Evolutionary conservation across 2,888 invertebrate genomes (phyloP).

Genomic region (Thyatira batis): DNA sequence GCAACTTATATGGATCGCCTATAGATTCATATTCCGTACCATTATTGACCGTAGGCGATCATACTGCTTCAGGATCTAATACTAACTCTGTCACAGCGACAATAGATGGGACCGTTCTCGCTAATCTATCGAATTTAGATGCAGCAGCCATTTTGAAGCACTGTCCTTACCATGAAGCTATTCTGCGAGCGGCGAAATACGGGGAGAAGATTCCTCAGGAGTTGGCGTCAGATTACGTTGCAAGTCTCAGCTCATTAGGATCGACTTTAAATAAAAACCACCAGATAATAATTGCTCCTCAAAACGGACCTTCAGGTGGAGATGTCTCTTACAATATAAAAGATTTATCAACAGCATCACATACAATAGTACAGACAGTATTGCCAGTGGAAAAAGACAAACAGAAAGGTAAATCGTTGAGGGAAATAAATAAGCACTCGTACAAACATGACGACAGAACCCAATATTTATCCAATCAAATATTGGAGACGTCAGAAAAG

Average conservation of each 20-base stretch:
- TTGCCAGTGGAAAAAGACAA: slow-evolving; percentile 49
- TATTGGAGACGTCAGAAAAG: slow-evolving; percentile 67
- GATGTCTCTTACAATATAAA: slow-evolving; percentile 54
- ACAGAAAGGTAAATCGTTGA: slow-evolving; percentile 62
- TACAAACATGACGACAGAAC: slow-evolving; percentile 51
- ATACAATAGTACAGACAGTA: slow-evolving; percentile 56
- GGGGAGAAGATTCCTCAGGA: slow-evolving; percentile 75
- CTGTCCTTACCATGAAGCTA: slow-evolving; percentile 78
- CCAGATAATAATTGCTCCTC: slow-evolving; percentile 47
- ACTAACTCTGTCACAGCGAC: slow-evolving; percentile 64
- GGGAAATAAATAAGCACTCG: slow-evolving; percentile 42
- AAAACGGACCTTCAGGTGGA: slow-evolving; percentile 51
- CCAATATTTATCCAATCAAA: slow-evolving; percentile 64
- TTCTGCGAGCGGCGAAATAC: slow-evolving; percentile 67
- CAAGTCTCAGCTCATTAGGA: slow-evolving; percentile 78
- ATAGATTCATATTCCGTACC: slow-evolving; percentile 80
- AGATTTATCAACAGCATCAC: slow-evolving; percentile 60
- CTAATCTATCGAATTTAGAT: slow-evolving; percentile 65
- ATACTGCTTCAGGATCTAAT: slow-evolving; percentile 72
- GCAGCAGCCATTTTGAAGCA: slow-evolving; percentile 77
- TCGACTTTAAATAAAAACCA: slow-evolving; percentile 74
- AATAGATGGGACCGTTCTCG: slow-evolving; percentile 64
- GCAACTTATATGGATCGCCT: slow-evolving; percentile 66
- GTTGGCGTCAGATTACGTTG: slow-evolving; percentile 77
- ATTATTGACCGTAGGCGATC: slow-evolving; percentile 73